Evolutionary conservation across 2,797 vertebrate species (phyloP), one percentile per base, ranked within the genome.

Genomic region (Threskiornis aethiopicus): DNA sequence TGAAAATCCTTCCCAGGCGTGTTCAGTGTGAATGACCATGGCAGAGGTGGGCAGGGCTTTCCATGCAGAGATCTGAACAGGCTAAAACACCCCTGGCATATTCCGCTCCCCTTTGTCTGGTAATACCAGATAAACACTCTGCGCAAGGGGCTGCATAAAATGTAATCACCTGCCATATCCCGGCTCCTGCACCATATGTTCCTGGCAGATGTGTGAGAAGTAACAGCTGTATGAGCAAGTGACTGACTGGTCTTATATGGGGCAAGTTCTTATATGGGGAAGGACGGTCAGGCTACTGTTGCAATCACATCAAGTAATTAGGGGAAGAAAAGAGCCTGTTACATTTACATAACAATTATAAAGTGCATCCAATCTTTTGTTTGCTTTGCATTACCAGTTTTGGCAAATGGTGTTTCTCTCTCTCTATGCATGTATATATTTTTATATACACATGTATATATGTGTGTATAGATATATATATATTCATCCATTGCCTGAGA

Each of bases 201-300:
- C 64, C 26, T 59, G 81, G 55, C 46, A 82, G 66, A 57, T 52
- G 46, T 46, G 26, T 2, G 13, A 42, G 58, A 69, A 33, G 65
- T 26, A 75, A 42, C n/a, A 73, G 39, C 64, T 70, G 15, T 31
- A 39, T 19, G 37, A 67, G 20, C 57, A 59, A 71, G 46, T 2
- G 8, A 35, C 16, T 76, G 42, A 3, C 31, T 29, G 37, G 13
- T 71, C 28, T 72, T 47, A 37, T 6, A 10, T 0, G 3, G 20
- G 18, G 2, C 0, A 1, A 75, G 16, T 31, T 46, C 33, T 12
- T 70, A 6, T 1, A 11, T 4, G 16, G n/a, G 55, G 57, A 77
- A 77, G 57, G 41, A 67, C 47, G 64, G 31, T 18, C 57, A 83
- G 62, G 26, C 18, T 12, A 6, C 52, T 71, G 10, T 15, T 78